Conservation (phyloP, 2,113 vertebrate genomes). For the Opisthocomus hoazin region DNA sequence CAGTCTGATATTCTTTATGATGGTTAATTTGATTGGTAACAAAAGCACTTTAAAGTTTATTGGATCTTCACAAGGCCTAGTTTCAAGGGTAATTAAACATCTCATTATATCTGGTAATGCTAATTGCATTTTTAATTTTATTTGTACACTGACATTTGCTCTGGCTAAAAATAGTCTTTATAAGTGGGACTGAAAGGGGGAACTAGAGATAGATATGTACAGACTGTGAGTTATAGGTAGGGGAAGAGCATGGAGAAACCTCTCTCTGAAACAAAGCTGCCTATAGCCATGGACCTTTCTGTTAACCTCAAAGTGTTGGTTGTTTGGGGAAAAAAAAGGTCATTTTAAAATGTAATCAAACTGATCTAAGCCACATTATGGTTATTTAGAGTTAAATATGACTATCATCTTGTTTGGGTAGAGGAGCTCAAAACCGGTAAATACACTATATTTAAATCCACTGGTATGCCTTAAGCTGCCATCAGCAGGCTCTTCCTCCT, state of each 20-base stretch:
- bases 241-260: background rate
- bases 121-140: slow-evolving; percentile 65
- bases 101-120: slow-evolving; percentile 60
- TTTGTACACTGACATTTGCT: slow-evolving; percentile 55
- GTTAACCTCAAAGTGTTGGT: background rate
- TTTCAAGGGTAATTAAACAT: slow-evolving; percentile 65
- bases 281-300: background rate
- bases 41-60: slow-evolving; percentile 25
- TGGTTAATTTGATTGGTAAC: background rate
- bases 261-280: background rate
- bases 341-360: background rate
- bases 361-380: background rate
- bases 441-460: background rate
- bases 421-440: background rate
- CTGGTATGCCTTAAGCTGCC: rapidly evolving
- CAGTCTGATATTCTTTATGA: background rate
- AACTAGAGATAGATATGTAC: background rate
- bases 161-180: slow-evolving; percentile 40
- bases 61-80: background rate
- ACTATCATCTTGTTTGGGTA: background rate
- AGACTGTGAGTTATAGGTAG: background rate
- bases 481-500: background rate
- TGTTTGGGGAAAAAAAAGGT: background rate
- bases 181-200: background rate
- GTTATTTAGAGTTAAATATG: background rate